Conservation (phyloP, 2,113 vertebrate species). For the Neopipo cinnamomea region DNA sequence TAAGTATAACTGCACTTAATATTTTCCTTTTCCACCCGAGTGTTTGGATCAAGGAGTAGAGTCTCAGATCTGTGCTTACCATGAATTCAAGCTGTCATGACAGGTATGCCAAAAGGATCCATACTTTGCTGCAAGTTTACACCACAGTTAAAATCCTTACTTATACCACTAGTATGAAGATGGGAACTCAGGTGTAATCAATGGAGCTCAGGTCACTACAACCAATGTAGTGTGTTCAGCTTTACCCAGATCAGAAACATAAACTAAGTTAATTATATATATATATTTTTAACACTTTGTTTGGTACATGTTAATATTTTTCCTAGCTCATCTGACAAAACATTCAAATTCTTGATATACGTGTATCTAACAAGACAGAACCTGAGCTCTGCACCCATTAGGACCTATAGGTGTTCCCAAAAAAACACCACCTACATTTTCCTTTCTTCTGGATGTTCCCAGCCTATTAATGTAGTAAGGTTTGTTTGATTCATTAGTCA, state of each 20-base stretch:
- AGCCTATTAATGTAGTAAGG: background rate
- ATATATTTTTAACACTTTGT: background rate
- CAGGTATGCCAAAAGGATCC: background rate
- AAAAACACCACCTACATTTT: background rate
- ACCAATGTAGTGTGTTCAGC: background rate
- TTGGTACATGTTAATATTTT: background rate
- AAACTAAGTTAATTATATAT: background rate
- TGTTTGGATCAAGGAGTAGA: background rate
- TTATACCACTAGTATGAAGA: background rate
- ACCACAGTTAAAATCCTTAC: background rate
- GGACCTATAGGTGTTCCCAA: background rate
- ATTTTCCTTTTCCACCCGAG: background rate
- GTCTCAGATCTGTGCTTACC: background rate
- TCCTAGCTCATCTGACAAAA: background rate
- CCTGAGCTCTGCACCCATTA: background rate
- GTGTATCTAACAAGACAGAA: background rate
- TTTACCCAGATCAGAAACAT: background rate
- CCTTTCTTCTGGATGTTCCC: background rate
- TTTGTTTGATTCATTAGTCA: background rate
- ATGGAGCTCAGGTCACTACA: background rate
- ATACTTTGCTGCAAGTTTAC: background rate
- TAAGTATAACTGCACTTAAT: background rate
- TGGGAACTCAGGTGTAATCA: background rate
- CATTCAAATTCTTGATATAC: background rate
- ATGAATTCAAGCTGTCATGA: background rate